Evolutionary conservation across 2,888 invertebrate genomes (phyloP).

Genomic region (Eilema sororculum): DNA sequence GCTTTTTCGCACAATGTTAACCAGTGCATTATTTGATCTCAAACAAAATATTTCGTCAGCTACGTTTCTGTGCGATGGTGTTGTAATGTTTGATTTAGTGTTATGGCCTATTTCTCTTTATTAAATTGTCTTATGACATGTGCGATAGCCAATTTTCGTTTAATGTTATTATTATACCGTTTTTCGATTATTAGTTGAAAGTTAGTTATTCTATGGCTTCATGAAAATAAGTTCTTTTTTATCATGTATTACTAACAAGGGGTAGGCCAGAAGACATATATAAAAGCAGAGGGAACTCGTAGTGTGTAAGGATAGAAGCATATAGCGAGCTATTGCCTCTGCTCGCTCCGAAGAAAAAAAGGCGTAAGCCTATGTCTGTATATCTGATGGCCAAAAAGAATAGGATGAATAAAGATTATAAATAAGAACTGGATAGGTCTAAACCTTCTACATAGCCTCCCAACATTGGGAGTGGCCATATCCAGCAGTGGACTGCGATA

Average conservation of each 20-base stretch:
- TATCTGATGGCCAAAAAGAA: neutral
- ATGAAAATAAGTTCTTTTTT: too few species aligned
- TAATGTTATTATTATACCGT: constrained; percentile 41
- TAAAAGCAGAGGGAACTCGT: too few species aligned
- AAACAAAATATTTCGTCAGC: constrained; percentile 31
- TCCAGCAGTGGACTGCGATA: too few species aligned
- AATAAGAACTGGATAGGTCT: too few species aligned
- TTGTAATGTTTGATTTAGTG: constrained; percentile 47
- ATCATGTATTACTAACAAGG: too few species aligned
- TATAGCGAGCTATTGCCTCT: too few species aligned
- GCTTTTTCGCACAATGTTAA: constrained; percentile 44
- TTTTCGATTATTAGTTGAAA: constrained; percentile 27
- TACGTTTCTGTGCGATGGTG: constrained; percentile 24
- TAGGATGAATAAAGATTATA: neutral
- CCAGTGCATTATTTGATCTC: constrained; percentile 29
- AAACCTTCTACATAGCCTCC: too few species aligned
- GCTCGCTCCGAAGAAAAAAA: too few species aligned
- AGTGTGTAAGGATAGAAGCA: too few species aligned
- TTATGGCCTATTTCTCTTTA: constrained; percentile 47
- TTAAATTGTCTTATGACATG: constrained; percentile 49
- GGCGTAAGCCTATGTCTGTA: too few species aligned
- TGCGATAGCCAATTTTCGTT: constrained; percentile 37
- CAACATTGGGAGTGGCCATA: too few species aligned
- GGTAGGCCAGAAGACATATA: too few species aligned
- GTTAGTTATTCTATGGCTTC: neutral